Evolutionary conservation across 2,797 vertebrate genomes (phyloP), one percentile per base, ranked within the genome.

Genomic region (Pampus argenteus): DNA sequence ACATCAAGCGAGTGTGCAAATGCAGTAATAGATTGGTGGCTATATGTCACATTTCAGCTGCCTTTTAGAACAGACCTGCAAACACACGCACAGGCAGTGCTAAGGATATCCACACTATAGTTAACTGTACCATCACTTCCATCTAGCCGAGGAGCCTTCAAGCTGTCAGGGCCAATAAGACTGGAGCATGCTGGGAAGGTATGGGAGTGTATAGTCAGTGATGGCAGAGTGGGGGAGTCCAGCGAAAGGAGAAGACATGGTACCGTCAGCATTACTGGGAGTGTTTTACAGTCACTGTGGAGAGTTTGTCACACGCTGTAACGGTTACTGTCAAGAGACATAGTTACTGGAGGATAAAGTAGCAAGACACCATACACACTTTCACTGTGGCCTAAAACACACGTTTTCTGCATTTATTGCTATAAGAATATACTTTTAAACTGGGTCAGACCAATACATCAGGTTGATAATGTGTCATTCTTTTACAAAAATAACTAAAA

Each of bases 261-360:
- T 74, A 68, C 66, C 79, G 71, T 86, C 86, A 86, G 83, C 81
- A 82, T 75, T 67, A 79, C 76, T 72, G 71, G 64, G 65, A 80
- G 60, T 74, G 64, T 84, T 82, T 84, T 76, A 82, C 71, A 76
- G 67, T 78, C 74, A 55, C 71, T 71, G 62, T 72, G 71, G 74
- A 81, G 76, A 80, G 74, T 84, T 80, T 87, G 77, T 85, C 82
- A 83, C 59, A 57, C 65, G 63, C 75, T 79, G 63, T 69, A 82
- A 74, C 63, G 78, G 76, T 74, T 74, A 67, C 67, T 82, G 81
- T 82, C 78, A 83, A 34, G 76, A 78, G 45, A 59, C 69, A 20
- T 52, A 74, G 66, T 79, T 81, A 78, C 54, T 59, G 66, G 63
- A 79, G 71, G 65, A 75, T 79, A 56, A 78, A 79, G 61, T 56